Conservation (phyloP, 2,797 vertebrate species). For the Pampus argenteus region DNA sequence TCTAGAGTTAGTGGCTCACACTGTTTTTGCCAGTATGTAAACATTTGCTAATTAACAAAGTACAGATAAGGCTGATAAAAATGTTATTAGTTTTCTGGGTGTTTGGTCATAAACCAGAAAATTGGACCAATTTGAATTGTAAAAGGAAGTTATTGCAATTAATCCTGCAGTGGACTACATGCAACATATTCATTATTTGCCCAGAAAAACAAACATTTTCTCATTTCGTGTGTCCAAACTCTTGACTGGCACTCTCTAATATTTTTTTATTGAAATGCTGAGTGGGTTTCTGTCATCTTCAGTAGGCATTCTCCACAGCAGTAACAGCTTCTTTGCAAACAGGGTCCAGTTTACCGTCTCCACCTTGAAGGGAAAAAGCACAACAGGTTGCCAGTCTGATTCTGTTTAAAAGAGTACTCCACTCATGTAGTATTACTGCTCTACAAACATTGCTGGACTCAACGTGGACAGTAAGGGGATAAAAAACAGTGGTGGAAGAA, state of each 20-base stretch:
- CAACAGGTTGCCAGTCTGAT: neutral
- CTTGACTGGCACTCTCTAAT: no score
- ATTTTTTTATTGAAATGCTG: neutral
- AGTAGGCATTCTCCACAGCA: constrained; percentile 70
- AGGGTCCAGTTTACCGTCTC: constrained; percentile 80
- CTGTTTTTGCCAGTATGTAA: no score
- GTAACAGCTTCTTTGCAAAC: constrained; percentile 66
- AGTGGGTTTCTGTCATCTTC: constrained; percentile 10
- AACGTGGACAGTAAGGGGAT: neutral
- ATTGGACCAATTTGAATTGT: neutral
- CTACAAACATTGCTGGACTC: no score
- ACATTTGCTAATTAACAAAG: no score
- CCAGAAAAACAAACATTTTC: neutral
- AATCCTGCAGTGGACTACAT: no score
- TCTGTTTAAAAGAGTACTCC: no score
- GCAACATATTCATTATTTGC: no score
- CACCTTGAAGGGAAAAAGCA: constrained; percentile 60
- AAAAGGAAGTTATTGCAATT: neutral
- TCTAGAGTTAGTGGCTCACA: no score
- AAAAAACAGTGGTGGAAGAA: no score
- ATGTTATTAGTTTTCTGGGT: neutral
- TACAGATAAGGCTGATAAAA: no score
- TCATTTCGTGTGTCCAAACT: no score
- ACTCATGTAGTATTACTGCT: neutral
- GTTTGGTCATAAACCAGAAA: neutral